A percentile compares a stretch with the other conserved stretches of the same genome.
These are phyloP conservation scores for Falco peregrinus DNA, from an alignment of 2,797 vertebrate genomes.

Conservation along the genomic window DNA sequence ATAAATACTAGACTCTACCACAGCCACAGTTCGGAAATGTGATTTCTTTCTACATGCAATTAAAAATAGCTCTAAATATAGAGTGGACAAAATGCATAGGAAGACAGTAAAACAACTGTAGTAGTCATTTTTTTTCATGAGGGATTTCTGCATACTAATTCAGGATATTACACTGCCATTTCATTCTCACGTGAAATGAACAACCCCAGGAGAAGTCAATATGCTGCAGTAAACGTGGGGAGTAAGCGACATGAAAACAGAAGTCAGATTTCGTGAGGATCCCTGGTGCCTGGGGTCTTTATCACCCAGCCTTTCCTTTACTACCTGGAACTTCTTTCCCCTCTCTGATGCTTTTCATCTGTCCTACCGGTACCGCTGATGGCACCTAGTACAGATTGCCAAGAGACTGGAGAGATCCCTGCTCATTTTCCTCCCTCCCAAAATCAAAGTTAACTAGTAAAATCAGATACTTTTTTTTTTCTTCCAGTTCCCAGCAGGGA, in stretches of 20 bases:
- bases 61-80: not conserved
- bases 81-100: not conserved
- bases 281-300: not conserved
- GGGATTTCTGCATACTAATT: not conserved
- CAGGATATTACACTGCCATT: not conserved
- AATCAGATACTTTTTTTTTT: not conserved
- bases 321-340: not conserved
- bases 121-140: not conserved
- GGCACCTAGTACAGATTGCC: not conserved
- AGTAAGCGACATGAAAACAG: not conserved
- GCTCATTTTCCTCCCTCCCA: not conserved
- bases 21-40: not conserved
- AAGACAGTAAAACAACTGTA: not conserved
- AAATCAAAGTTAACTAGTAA: not conserved
- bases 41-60: not conserved
- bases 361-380: not conserved
- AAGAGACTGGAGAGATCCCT: not conserved
- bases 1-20: not conserved
- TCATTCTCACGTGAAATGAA: not conserved
- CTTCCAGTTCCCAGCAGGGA: not conserved
- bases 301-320: not conserved
- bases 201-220: not conserved
- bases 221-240: not conserved
- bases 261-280: not conserved
- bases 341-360: accelerated